Conservation (phyloP, 2,888 invertebrate genomes). For the Schrankia costaestrigalis region DNA sequence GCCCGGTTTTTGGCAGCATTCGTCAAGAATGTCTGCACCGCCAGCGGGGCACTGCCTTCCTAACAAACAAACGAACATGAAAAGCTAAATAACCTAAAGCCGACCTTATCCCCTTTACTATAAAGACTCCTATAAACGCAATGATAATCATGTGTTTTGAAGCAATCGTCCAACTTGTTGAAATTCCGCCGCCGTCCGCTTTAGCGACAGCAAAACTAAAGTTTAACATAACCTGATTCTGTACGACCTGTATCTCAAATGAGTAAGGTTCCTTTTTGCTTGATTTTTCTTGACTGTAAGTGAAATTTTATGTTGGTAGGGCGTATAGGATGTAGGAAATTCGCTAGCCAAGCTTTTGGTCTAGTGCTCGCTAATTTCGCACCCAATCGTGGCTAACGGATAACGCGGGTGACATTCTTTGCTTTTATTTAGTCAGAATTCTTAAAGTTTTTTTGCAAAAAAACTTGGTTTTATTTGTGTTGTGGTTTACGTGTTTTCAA, state of each 20-base stretch:
- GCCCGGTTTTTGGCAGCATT: slow-evolving; percentile 76
- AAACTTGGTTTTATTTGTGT: slow-evolving; percentile 33
- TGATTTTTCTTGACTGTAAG: slow-evolving; percentile 20
- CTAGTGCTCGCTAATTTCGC: slow-evolving; percentile 72
- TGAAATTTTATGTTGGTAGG: slow-evolving; percentile 23
- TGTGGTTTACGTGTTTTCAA: slow-evolving; percentile 28
- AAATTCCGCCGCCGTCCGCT: slow-evolving; percentile 73
- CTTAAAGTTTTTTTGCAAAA: slow-evolving; percentile 33
- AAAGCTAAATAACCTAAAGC: slow-evolving; percentile 31
- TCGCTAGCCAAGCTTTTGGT: slow-evolving; percentile 71
- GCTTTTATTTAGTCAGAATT: slow-evolving; percentile 46
- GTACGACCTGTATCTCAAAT: slow-evolving; percentile 42
- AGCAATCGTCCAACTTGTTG: slow-evolving; percentile 73
- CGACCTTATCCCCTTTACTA: slow-evolving; percentile 41
- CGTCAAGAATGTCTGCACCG: slow-evolving; percentile 70
- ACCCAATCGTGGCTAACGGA: slow-evolving; percentile 64
- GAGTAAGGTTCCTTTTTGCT: slow-evolving; percentile 48
- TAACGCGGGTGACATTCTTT: slow-evolving; percentile 65
- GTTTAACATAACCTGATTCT: slow-evolving; percentile 35
- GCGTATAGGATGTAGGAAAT: slow-evolving; percentile 61
- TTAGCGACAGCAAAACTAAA: slow-evolving; percentile 60
- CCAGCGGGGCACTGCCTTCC: slow-evolving; percentile 41
- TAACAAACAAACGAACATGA: slow-evolving; percentile 16
- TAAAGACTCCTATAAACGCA: slow-evolving; percentile 36
- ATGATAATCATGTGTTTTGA: slow-evolving; percentile 44